Evolutionary conservation across 2,797 vertebrate genomes (phyloP), one percentile per base, ranked within the genome.

Genomic region (Crypturellus tataupa): DNA sequence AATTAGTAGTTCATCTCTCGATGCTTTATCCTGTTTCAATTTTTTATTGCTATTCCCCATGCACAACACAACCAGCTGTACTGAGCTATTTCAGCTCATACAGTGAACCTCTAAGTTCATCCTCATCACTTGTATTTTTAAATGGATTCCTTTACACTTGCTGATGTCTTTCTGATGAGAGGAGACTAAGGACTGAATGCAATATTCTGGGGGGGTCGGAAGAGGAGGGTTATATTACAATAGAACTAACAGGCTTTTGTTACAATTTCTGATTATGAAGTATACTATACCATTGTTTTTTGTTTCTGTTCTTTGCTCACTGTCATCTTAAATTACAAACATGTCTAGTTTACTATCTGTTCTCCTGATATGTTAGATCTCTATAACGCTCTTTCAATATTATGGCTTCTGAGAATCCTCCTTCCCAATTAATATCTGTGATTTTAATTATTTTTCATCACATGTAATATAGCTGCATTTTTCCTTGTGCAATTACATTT

Each of bases 261-360:
- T 82, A 79, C 47, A 63, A 51, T 81, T 94, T 92, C 82, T 87
- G 64, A 58, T 92, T 82, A 64, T 62, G 68, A 90, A 65, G 64
- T 68, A 58, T 33, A n/a, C 31, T 68, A 49, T 81, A 14, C 68
- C 29, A 82, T 73, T 95, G 64, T 92, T 81, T 85, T 80, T 94
- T 77, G 13, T 73, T 85, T 92, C 51, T 95, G 40, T 0, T 10
- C 56, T 25, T 29, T 21, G 0, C 21, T 5, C 39, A 18, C 33
- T 23, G 23, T 77, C 60, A 49, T 84, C 44, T 92, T 47, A 71
- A 12, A 87, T 95, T 87, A 87, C 37, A 75, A 86, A 40, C 27
- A 63, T 24, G 27, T 75, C 88, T 92, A 71, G 86, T 87, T 86
- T 77, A 46, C 56, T 68, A 56, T 82, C 58, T 94, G 55, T 6